Percentiles rank a stretch among this genome's conserved stretches.
These are phyloP conservation scores for Athripsodes cinereus DNA, from an alignment of 2,888 invertebrate species.

Conservation along the genomic window DNA sequence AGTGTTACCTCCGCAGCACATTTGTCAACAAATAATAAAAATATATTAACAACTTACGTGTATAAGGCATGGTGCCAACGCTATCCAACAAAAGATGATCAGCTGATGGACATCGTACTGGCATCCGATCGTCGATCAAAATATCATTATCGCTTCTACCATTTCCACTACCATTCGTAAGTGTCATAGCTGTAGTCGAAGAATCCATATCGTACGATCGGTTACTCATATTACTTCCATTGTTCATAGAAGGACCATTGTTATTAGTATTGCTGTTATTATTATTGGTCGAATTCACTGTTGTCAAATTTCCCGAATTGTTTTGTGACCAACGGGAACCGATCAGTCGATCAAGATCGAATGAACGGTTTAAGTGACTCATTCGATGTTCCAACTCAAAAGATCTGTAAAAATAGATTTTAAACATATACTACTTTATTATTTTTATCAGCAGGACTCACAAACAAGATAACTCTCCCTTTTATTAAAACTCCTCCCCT, in stretches of 20 bases:
- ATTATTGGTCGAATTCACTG: neutral
- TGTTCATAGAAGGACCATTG: constrained; percentile 11
- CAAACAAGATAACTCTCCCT: too few species aligned
- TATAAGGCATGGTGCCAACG: constrained; percentile 19
- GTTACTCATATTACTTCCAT: constrained; percentile 7
- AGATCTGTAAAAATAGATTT: constrained; percentile 13
- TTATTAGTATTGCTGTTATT: neutral
- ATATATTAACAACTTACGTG: constrained; percentile 24
- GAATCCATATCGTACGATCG: constrained; percentile 34
- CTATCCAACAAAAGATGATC: constrained; percentile 37
- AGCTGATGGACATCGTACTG: constrained; percentile 43
- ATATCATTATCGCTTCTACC: constrained; percentile 12
- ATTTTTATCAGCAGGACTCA: too few species aligned
- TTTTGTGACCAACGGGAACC: constrained; percentile 8
- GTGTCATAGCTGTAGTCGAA: neutral
- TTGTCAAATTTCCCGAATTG: neutral
- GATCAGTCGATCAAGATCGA: constrained; percentile 23
- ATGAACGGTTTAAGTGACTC: constrained; percentile 24
- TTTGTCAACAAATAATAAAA: too few species aligned
- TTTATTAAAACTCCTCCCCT: too few species aligned
- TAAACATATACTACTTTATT: too few species aligned
- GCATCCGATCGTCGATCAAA: constrained; percentile 31
- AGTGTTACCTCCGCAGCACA: too few species aligned
- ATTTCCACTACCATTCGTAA: neutral
- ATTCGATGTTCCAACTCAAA: constrained; percentile 27